Conservation (phyloP, 2,113 vertebrate genomes). For the Oreochromis niloticus region DNA sequence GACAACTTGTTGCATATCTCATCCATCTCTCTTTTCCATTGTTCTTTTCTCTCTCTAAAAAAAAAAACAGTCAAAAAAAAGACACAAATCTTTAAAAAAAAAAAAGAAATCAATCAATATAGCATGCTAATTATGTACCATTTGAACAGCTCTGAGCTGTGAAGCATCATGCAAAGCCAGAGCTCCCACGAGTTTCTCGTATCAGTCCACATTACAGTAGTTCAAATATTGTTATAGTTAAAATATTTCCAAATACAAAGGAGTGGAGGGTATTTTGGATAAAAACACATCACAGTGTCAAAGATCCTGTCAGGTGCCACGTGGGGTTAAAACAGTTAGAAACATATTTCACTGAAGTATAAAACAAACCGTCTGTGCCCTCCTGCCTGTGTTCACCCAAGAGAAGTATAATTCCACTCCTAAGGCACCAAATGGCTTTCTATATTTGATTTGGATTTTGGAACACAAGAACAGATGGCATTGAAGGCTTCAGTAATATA, state of each 20-base stretch:
- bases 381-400: not conserved
- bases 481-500: not conserved
- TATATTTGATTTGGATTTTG: not conserved
- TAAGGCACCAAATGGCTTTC: slow-evolving; percentile 49
- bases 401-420: not conserved
- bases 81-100: not conserved
- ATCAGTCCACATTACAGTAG: not conserved
- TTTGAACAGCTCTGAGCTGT: not conserved
- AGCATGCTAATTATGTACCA: not conserved
- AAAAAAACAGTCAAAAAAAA: not conserved
- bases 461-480: not conserved
- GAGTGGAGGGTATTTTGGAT: not conserved
- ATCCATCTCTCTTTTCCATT: not conserved
- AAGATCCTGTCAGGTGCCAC: not conserved
- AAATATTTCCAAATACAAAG: not conserved
- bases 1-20: not conserved
- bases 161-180: not conserved
- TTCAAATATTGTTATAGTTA: not conserved
- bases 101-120: not conserved
- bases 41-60: not conserved
- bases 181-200: not conserved
- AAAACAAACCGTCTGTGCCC: not conserved
- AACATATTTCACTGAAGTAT: not conserved
- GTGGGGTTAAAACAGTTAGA: not conserved
- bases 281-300: not conserved